These are phyloP conservation scores for Hippocampus zosterae DNA, from an alignment of 2,113 vertebrate genomes.

Conservation along the genomic window DNA sequence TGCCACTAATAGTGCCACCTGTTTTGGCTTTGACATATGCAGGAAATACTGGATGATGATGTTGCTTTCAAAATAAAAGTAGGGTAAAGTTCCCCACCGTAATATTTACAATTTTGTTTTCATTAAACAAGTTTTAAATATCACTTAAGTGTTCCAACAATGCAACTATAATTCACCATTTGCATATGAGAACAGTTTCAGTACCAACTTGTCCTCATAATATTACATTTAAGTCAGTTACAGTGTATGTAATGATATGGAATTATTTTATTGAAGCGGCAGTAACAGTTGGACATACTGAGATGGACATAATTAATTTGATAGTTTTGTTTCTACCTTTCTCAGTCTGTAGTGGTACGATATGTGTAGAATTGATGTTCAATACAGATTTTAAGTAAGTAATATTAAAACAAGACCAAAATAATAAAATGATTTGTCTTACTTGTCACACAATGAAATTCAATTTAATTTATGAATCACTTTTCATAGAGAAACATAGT, in stretches of 20 bases:
- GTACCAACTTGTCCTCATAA: background rate
- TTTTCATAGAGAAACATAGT: too few species aligned
- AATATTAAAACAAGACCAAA: background rate
- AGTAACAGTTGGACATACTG: background rate
- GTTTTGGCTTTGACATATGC: background rate
- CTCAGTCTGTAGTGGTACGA: background rate
- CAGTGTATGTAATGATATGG: too few species aligned
- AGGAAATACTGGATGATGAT: background rate
- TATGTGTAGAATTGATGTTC: background rate
- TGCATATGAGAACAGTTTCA: background rate
- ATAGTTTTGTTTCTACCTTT: background rate
- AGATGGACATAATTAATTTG: background rate
- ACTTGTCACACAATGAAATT: background rate
- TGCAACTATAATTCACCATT: background rate
- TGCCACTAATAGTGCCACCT: background rate
- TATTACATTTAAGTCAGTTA: background rate
- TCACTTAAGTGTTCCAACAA: background rate
- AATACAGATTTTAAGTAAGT: background rate
- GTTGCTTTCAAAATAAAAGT: slow-evolving; percentile 33
- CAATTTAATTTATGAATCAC: too few species aligned
- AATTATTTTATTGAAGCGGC: background rate
- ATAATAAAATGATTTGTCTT: background rate
- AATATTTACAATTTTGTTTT: background rate
- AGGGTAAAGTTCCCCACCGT: background rate
- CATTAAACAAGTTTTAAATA: too few species aligned